Base-by-base conservation (phyloP, 2,888 invertebrate species). In the Allophyes oxyacanthae region DNA sequence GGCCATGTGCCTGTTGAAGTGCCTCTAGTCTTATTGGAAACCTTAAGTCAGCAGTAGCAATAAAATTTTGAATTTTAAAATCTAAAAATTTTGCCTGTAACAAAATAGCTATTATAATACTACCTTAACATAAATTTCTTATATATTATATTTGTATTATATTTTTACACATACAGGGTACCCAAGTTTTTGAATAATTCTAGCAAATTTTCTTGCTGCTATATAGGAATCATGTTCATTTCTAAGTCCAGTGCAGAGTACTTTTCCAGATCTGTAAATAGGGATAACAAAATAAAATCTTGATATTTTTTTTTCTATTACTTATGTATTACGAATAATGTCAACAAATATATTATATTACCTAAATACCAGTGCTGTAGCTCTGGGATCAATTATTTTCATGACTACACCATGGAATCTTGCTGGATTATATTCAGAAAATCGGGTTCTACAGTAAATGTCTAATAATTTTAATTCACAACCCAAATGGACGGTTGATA, bases 381-480 rank as follows among this genome's bases (percentile, higher is more conserved):
- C 96, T 73, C 97, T 94, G 0, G 98, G 98, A 65, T 96, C 97
- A 48, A 97, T 90, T 84, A 98, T 96, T 81, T 97, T 95, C 97
- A 98, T 97, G 0, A 98, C 96, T 11, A 98, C 95, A 9, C 97
- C 98, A 79, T 97, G 96, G 82, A 98, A 98, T 70, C 97, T 94
- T 6, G 96, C 95, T 7, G 98, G 98, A 80, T 97, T 97, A 77
- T 97, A 98, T 86, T 98, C 98, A 0, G 97, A 97, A 86, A 97
- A 97, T 66, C 98, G 94, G 3, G 97, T 97, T 48, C 96, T 95
- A 62, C 96, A 96, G 82, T 97, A 97, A 54, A 98, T 97, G 58
- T 95, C 95, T 76, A 96, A 94, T 32, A 98, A 89, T 79, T 97
- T 95, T 54, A 98, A 87, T 81, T 96, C 95, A 82, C 96, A 96